Percentiles rank a stretch among this genome's conserved stretches.
Evolutionary conservation across 2,113 vertebrate species (phyloP).

Genomic region (Gyps fulvus): DNA sequence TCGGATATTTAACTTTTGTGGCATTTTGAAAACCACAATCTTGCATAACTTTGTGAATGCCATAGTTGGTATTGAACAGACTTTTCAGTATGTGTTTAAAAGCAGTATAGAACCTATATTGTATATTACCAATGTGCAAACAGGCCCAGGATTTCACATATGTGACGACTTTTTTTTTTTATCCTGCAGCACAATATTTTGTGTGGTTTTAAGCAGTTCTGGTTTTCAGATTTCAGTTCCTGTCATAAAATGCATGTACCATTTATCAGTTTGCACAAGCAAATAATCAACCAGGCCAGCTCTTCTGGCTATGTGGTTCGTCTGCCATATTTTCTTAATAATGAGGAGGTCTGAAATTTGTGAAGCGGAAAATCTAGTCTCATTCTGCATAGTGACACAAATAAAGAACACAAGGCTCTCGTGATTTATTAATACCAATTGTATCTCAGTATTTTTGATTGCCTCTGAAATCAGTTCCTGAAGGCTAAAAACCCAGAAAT

Average conservation of each 20-base stretch:
- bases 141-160: neutral
- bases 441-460: neutral
- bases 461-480: neutral
- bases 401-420: neutral
- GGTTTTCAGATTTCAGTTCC: neutral
- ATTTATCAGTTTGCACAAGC: constrained; percentile 15
- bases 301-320: neutral
- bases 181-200: neutral
- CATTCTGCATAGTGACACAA: constrained; percentile 8
- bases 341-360: neutral
- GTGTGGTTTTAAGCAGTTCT: neutral
- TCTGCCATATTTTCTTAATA: constrained; percentile 46
- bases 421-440: constrained; percentile 48
- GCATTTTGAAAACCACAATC: neutral
- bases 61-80: neutral
- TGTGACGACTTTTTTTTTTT: neutral
- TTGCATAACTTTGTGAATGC: neutral
- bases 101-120: neutral
- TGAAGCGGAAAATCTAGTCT: constrained; percentile 37
- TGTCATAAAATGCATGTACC: neutral
- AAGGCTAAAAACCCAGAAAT: neutral
- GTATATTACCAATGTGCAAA: neutral
- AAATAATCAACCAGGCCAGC: constrained; percentile 9
- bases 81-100: neutral
- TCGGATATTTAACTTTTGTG: neutral